Percentiles rank a stretch among this genome's conserved stretches.
Conservation (phyloP, 1,140 invertebrate species). For the Drosophila burlai region DNA sequence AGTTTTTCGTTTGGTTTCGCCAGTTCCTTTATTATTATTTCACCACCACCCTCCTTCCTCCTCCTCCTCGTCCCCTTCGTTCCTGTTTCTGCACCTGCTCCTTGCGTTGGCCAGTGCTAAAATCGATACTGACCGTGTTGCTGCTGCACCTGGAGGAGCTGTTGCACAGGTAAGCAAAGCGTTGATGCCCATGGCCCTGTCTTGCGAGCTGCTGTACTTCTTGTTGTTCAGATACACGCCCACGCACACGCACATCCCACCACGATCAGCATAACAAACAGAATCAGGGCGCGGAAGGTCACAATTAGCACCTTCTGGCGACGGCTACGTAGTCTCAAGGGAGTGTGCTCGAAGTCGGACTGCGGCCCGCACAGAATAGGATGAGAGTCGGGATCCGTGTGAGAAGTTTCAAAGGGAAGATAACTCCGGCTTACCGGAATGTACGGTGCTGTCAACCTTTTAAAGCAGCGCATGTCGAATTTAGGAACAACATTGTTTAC, state of each 20-base stretch:
- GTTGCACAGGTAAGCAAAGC: slow-evolving; percentile 49
- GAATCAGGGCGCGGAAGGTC: slow-evolving; percentile 3
- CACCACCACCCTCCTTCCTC: background rate
- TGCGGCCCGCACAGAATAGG: background rate
- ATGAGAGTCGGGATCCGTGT: background rate
- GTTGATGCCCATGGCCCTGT: background rate
- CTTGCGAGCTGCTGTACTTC: background rate
- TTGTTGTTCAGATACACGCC: slow-evolving; percentile 23
- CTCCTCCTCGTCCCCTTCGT: background rate
- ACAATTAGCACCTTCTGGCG: slow-evolving; percentile 35
- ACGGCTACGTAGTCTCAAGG: slow-evolving; percentile 34
- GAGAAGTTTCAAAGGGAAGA: too few relatives aligned
- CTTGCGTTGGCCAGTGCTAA: slow-evolving; percentile 49
- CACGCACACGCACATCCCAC: slow-evolving; percentile 22
- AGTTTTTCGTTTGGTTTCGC: slow-evolving; percentile 13
- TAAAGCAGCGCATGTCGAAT: background rate
- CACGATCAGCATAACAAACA: slow-evolving; percentile 8
- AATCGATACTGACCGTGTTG: slow-evolving; percentile 59
- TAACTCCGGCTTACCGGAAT: slow-evolving; percentile 40
- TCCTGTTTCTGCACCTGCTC: background rate
- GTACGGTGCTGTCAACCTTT: background rate
- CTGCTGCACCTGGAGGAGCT: slow-evolving; percentile 38
- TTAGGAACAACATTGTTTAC: background rate
- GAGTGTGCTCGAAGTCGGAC: slow-evolving; percentile 4
- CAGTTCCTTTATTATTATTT: slow-evolving; percentile 12